These are phyloP conservation scores for Ageneiosus marmoratus DNA, from an alignment of 2,113 vertebrate species.

Conservation along the genomic window DNA sequence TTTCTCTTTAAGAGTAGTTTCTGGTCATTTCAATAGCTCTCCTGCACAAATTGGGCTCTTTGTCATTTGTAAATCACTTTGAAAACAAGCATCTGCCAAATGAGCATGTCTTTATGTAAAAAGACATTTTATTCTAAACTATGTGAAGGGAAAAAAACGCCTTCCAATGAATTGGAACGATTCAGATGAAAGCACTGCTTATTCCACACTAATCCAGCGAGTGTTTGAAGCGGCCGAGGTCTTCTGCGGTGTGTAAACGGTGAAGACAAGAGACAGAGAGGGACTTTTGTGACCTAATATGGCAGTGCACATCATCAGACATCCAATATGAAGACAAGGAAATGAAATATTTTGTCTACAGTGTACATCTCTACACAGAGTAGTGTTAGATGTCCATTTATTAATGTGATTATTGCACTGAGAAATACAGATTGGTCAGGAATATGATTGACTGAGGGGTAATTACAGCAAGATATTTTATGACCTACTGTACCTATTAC, in stretches of 20 bases:
- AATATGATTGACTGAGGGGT: neutral
- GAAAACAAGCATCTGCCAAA: neutral
- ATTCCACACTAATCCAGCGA: neutral
- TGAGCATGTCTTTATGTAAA: neutral
- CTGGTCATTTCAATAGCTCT: neutral
- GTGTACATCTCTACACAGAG: no score
- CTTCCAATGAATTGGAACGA: neutral
- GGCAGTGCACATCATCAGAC: conserved; percentile 4
- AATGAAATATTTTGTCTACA: neutral
- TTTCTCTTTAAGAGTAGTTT: neutral
- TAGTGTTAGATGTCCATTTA: no score
- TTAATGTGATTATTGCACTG: no score
- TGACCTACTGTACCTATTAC: neutral
- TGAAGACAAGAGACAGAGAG: conserved; percentile 1
- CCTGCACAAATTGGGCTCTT: neutral
- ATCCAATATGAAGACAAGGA: neutral
- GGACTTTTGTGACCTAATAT: conserved; percentile 8
- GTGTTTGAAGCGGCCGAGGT: neutral
- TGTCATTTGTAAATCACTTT: neutral
- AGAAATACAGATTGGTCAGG: no score
- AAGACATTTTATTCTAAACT: neutral
- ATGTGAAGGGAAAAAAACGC: no score
- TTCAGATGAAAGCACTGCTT: neutral
- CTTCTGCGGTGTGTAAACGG: neutral
- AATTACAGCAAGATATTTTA: neutral